These are phyloP conservation scores for Phrynocephalus vlangalii DNA, from an alignment of 2,797 vertebrate species.

Conservation along the genomic window DNA sequence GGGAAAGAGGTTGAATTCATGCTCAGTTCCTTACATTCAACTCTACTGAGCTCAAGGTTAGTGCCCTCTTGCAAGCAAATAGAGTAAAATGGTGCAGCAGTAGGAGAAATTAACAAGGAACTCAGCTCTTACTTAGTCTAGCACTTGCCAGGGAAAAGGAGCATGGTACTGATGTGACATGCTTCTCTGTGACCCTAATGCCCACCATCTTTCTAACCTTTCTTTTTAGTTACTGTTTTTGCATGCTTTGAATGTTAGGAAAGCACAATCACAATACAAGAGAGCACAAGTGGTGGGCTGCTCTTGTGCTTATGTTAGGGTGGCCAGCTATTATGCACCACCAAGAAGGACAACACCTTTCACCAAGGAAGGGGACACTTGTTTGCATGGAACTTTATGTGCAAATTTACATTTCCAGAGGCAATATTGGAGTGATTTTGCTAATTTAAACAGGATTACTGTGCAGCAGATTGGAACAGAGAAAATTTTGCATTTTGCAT, in stretches of 20 bases:
- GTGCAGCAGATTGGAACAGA: too few species aligned
- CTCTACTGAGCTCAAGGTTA: background rate
- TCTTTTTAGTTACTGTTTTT: background rate
- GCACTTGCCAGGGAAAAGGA: background rate
- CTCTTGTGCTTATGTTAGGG: background rate
- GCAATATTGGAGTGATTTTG: too few species aligned
- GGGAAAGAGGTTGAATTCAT: background rate
- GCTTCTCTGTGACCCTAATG: background rate
- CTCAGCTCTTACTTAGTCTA: background rate
- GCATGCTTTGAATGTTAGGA: background rate
- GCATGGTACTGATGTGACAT: background rate
- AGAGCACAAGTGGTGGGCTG: background rate
- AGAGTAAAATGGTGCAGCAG: background rate
- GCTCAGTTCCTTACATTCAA: background rate
- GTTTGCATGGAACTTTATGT: too few species aligned
- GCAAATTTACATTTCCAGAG: too few species aligned
- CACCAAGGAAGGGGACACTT: too few species aligned
- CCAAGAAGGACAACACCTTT: background rate
- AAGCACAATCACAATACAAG: background rate
- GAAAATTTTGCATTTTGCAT: too few species aligned
- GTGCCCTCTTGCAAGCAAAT: background rate
- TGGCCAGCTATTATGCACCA: background rate
- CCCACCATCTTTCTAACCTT: background rate
- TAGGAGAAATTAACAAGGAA: background rate
- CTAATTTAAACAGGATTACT: too few species aligned